phyloP scores from a whole-genome alignment of 2,888 invertebrate genomes.

The Abrostola tripartita region DNA sequence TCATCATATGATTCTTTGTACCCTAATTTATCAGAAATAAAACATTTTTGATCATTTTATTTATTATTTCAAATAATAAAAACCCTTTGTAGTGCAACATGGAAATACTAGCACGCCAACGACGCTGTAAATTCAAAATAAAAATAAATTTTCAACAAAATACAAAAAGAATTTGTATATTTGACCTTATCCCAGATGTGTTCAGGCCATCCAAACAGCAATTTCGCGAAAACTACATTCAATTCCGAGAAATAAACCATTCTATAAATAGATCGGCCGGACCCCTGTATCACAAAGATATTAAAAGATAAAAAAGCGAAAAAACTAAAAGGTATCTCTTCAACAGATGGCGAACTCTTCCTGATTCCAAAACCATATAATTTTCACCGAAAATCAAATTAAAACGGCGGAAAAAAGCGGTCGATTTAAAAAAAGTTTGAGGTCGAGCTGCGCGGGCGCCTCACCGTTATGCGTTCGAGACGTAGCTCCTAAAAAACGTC shows the following conservation, averaged over 20 bases:
- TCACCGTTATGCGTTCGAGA: constrained; percentile 72
- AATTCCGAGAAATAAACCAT: constrained; percentile 60
- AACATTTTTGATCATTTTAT: constrained; percentile 24
- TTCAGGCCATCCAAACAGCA: constrained; percentile 25
- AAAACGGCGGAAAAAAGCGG: constrained; percentile 71
- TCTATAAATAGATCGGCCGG: constrained; percentile 57
- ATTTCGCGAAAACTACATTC: constrained; percentile 57
- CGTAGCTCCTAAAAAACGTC: constrained; percentile 54
- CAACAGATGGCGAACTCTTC: constrained; percentile 57
- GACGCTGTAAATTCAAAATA: constrained; percentile 22
- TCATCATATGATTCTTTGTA: not conserved
- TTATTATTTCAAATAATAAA: constrained; percentile 10
- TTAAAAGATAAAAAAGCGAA: constrained; percentile 23
- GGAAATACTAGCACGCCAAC: constrained; percentile 2
- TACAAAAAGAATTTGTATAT: constrained; percentile 31
- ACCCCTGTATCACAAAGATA: constrained; percentile 21
- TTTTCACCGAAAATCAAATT: constrained; percentile 75
- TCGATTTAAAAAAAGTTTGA: constrained; percentile 69
- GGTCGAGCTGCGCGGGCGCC: constrained; percentile 74
- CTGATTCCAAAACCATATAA: constrained; percentile 61
- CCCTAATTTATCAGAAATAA: constrained; percentile 43
- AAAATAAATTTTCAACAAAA: constrained; percentile 26
- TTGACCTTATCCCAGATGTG: constrained; percentile 28
- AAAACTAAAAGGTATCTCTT: constrained; percentile 18
- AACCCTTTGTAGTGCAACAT: constrained; percentile 6